phyloP scores from a whole-genome alignment of 2,797 vertebrate genomes.

The Lateolabrax maculatus region DNA sequence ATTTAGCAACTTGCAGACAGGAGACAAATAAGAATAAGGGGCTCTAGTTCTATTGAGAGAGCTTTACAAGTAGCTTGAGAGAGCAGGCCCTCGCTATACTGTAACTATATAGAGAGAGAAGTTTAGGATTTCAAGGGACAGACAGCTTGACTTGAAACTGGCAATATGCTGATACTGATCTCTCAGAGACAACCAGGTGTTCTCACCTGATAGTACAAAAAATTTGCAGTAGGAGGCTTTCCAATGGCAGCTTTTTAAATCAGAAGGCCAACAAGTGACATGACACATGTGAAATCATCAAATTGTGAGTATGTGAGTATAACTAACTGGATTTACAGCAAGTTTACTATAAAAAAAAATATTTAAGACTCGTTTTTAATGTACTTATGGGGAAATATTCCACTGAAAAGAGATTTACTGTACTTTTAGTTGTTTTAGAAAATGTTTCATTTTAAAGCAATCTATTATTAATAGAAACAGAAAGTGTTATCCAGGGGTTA shows the following conservation, averaged over 20 bases:
- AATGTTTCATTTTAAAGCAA: constrained; percentile 8
- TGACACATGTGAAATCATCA: not conserved
- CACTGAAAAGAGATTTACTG: not conserved
- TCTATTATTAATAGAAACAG: constrained; percentile 18
- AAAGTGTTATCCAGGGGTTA: constrained; percentile 29
- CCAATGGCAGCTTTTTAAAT: constrained; percentile 1
- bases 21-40: constrained; percentile 17
- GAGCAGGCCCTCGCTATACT: not conserved
- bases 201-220: not conserved
- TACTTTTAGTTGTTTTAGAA: not conserved
- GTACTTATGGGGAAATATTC: no score
- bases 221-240: not conserved
- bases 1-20: constrained; percentile 28
- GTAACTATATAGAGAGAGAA: not conserved
- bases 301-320: not conserved
- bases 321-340: not conserved
- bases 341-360: not conserved
- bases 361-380: no score
- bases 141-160: not conserved
- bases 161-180: constrained; percentile 12
- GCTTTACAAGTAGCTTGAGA: not conserved
- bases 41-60: not conserved
- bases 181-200: not conserved
- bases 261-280: not conserved
- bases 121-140: not conserved